These are phyloP conservation scores for Sebastes taczanowskii DNA, from an alignment of 2,797 vertebrate genomes.

Conservation along the genomic window DNA sequence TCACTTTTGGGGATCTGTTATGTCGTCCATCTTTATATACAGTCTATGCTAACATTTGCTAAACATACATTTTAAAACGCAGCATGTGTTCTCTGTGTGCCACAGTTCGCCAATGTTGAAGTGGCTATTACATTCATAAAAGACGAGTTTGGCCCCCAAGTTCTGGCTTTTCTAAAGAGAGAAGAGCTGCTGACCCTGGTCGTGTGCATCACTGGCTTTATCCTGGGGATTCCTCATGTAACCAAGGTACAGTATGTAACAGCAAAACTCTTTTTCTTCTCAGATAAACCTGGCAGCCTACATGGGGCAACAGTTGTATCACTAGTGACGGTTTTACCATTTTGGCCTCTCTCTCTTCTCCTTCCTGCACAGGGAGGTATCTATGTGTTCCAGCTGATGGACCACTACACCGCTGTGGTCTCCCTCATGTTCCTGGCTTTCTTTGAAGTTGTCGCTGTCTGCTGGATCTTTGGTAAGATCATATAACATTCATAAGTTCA, in stretches of 20 bases:
- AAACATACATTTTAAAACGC: neutral
- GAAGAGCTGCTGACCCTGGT: slow-evolving; percentile 75
- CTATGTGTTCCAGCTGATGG: slow-evolving; percentile 85
- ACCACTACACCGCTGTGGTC: slow-evolving; percentile 82
- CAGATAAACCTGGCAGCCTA: neutral
- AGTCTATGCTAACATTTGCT: neutral
- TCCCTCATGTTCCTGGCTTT: slow-evolving; percentile 82
- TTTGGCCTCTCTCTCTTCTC: neutral
- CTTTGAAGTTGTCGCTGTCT: slow-evolving; percentile 80
- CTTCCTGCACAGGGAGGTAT: slow-evolving; percentile 72
- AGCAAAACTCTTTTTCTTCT: neutral
- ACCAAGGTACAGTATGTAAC: slow-evolving; percentile 69
- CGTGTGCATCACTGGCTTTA: slow-evolving; percentile 69
- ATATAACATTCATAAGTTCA: neutral
- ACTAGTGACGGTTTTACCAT: neutral
- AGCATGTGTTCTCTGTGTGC: slow-evolving; percentile 8
- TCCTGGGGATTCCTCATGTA: slow-evolving; percentile 81
- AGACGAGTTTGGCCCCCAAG: slow-evolving; percentile 73
- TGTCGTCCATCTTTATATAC: too few species aligned
- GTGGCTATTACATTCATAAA: slow-evolving; percentile 80
- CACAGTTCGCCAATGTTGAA: slow-evolving; percentile 81
- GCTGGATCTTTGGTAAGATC: slow-evolving; percentile 81
- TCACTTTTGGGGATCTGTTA: too few species aligned
- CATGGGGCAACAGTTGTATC: neutral
- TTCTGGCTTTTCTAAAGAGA: slow-evolving; percentile 68